Evolutionary conservation across 2,797 vertebrate species (phyloP).

Genomic region (Eupleurogrammus muticus): DNA sequence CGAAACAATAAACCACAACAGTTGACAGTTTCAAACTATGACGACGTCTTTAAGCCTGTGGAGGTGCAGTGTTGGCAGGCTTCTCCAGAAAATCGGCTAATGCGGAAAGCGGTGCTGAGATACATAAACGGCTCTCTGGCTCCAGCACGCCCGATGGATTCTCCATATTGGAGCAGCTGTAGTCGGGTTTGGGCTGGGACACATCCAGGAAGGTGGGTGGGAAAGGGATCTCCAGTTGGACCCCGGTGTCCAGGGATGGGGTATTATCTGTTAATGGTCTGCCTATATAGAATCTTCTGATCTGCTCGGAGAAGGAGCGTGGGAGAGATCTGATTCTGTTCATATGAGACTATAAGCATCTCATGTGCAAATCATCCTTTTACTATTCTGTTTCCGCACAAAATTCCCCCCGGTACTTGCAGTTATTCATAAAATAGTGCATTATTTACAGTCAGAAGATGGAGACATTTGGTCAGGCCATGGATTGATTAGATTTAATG

Average conservation of each 20-base stretch:
- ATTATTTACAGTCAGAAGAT: constrained; percentile 53
- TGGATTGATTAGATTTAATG: constrained; percentile 83
- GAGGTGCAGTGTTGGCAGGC: constrained; percentile 65
- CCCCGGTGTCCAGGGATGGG: constrained; percentile 11
- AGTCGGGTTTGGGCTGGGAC: constrained; percentile 66
- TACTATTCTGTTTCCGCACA: constrained; percentile 22
- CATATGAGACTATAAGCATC: constrained; percentile 30
- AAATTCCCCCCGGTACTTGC: not conserved
- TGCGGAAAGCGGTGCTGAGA: constrained; percentile 62
- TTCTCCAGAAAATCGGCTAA: constrained; percentile 56
- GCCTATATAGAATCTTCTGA: constrained; percentile 41
- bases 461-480: constrained; percentile 65
- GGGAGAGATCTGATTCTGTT: constrained; percentile 55
- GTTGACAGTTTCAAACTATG: constrained; percentile 46
- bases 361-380: constrained; percentile 22
- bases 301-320: constrained; percentile 48
- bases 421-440: constrained; percentile 22
- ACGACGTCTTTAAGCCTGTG: constrained; percentile 9
- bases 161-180: constrained; percentile 80
- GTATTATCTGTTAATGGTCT: constrained; percentile 52
- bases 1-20: constrained; percentile 45
- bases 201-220: constrained; percentile 79
- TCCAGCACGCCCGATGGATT: constrained; percentile 78
- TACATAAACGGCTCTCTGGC: constrained; percentile 68
- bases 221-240: constrained; percentile 66